A percentile compares a stretch with the other conserved stretches of the same genome.
These are phyloP conservation scores for Atractosteus spatula DNA, from an alignment of 2,113 vertebrate genomes.

Conservation along the genomic window DNA sequence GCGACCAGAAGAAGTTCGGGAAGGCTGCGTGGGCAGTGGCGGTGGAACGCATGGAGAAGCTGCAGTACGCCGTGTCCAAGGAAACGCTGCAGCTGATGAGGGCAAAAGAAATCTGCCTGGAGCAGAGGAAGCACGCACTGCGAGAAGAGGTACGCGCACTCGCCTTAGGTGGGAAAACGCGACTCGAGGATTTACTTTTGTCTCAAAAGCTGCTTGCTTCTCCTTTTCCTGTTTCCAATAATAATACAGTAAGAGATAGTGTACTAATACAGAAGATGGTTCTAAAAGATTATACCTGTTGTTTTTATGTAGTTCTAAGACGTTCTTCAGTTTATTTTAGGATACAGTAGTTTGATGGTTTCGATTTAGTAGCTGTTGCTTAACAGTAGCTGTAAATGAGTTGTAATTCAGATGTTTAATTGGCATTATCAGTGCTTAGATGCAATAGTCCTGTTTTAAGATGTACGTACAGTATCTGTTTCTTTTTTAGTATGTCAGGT, in stretches of 20 bases:
- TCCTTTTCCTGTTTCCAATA: neutral
- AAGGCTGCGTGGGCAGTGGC: constrained; percentile 90
- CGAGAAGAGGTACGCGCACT: constrained; percentile 81
- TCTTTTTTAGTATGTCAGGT: too few species aligned
- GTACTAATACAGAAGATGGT: neutral
- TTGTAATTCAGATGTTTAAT: too few species aligned
- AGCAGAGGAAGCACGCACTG: constrained; percentile 87
- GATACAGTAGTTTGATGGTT: too few species aligned
- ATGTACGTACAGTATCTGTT: too few species aligned
- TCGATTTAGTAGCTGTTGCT: too few species aligned
- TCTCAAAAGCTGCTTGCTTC: neutral
- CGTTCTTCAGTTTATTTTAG: too few species aligned
- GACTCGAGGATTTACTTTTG: neutral
- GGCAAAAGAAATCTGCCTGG: constrained; percentile 94
- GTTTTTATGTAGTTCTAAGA: too few species aligned
- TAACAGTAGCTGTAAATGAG: too few species aligned
- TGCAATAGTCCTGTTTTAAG: too few species aligned
- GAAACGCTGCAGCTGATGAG: constrained; percentile 96
- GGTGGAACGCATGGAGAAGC: constrained; percentile 89
- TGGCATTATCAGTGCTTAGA: too few species aligned
- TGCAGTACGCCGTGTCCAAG: constrained; percentile 89
- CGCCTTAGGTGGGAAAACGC: neutral
- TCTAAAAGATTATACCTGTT: too few species aligned
- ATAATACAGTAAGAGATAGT: neutral
- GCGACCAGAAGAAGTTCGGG: constrained; percentile 92